Conservation (phyloP, 2,113 vertebrate species). For the Corynorhinus townsendii region DNA sequence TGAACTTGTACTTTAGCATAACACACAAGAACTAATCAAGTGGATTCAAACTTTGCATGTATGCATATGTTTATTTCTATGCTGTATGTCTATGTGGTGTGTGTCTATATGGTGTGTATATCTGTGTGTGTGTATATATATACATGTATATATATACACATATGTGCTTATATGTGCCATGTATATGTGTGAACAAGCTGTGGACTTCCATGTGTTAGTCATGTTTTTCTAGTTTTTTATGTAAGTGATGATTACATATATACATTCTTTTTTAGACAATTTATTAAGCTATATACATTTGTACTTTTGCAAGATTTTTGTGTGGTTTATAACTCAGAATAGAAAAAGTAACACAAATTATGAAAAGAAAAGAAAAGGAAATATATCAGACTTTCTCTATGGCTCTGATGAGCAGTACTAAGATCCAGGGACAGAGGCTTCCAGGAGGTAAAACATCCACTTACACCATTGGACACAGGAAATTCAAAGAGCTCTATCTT, state of each 20-base stretch:
- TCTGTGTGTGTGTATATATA: background rate
- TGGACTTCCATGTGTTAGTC: background rate
- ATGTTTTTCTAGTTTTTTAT: background rate
- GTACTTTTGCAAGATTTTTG: background rate
- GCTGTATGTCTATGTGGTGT: rapidly evolving
- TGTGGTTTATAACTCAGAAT: background rate
- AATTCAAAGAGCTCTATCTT: background rate
- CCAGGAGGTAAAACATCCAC: background rate
- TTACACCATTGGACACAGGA: background rate
- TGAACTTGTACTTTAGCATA: background rate
- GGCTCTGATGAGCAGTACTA: background rate
- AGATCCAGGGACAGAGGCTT: background rate
- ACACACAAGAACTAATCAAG: background rate
- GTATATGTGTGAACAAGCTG: background rate
- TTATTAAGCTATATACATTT: background rate
- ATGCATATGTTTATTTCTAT: background rate
- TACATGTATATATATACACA: background rate
- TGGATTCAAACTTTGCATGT: background rate
- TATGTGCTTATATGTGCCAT: background rate
- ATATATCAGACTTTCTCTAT: background rate
- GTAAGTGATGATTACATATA: background rate
- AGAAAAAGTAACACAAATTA: background rate
- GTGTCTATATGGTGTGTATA: background rate
- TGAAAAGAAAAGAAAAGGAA: background rate
- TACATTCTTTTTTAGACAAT: background rate